phyloP scores from a whole-genome alignment of 2,888 invertebrate genomes.

The Helobdella robusta region DNA sequence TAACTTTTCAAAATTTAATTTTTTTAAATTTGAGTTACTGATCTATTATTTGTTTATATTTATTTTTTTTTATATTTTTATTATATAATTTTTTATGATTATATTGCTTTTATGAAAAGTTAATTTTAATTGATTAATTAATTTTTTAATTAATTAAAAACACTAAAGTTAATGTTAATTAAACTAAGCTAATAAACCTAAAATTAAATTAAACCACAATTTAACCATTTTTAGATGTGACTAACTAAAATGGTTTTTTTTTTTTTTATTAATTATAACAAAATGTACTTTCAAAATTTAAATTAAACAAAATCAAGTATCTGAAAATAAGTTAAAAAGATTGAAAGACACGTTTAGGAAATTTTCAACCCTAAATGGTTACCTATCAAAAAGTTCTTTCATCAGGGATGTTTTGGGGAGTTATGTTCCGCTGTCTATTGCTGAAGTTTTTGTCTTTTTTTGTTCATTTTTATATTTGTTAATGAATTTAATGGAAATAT shows the following conservation, averaged over 20 bases:
- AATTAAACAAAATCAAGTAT: conserved; percentile 56
- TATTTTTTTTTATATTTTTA: neutral
- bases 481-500: neutral
- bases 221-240: neutral
- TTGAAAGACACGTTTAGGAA: conserved; percentile 79
- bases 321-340: conserved; percentile 70
- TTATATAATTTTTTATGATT: no score
- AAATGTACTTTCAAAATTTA: neutral
- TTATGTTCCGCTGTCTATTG: conserved; percentile 69
- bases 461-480: neutral
- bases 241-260: no score
- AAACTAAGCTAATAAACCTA: no score
- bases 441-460: conserved; percentile 55
- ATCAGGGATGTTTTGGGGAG: conserved; percentile 76
- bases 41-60: neutral
- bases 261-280: no score
- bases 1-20: neutral
- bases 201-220: no score
- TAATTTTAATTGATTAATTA: no score
- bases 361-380: conserved; percentile 63
- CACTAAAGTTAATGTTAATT: no score
- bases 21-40: neutral
- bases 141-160: no score
- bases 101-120: no score
- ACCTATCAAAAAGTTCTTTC: conserved; percentile 63